Evolutionary conservation across 2,888 invertebrate genomes (phyloP), one percentile per base, ranked within the genome.

Genomic region (Buathra laborator): DNA sequence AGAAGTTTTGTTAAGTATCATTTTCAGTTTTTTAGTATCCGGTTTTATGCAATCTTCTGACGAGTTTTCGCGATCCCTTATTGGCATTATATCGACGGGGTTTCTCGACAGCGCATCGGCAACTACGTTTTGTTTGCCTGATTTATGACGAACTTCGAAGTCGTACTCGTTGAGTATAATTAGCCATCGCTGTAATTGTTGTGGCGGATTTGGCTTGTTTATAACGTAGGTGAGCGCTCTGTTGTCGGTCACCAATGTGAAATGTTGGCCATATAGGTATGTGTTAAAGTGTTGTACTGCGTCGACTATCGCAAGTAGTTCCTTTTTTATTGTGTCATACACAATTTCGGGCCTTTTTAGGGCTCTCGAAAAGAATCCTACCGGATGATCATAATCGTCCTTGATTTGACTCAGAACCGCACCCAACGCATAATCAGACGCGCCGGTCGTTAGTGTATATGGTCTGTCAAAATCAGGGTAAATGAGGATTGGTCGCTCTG

Each of bases 291-390:
- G 62, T 9, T 80, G 24, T 1, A 84, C 79, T 2, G 77, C 29
- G 37, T 70, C 77, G 3, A 84, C 72, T 3, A 86, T 74, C 29
- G 80, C 76, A 9, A 86, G 14, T 12, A 80, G 59, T 80, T 94
- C 93, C 72, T 92, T 93, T 83, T 93, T 92, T 24, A 92, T 92
- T 1, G 90, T 19, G 19, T 19, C 19, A 1, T 19, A 19, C 19
- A 19, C 19, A 19, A 19, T 19, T 19, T 19, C 19, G 1, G 19
- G 19, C 1, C 19, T 19, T 1, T 19, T 19, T 19, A 19, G 19
- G 19, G 19, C 19, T 19, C 19, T 19, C 19, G 19, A 19, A 19
- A 19, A 19, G 0, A 19, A 19, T 19, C 19, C 19, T 19, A 19
- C 19, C 19, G 19, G 19, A 19, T 19, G 19, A 19, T 19, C 19